Evolutionary conservation across 2,888 invertebrate species (phyloP), one percentile per base, ranked within the genome.

Genomic region (Lasius platythorax): DNA sequence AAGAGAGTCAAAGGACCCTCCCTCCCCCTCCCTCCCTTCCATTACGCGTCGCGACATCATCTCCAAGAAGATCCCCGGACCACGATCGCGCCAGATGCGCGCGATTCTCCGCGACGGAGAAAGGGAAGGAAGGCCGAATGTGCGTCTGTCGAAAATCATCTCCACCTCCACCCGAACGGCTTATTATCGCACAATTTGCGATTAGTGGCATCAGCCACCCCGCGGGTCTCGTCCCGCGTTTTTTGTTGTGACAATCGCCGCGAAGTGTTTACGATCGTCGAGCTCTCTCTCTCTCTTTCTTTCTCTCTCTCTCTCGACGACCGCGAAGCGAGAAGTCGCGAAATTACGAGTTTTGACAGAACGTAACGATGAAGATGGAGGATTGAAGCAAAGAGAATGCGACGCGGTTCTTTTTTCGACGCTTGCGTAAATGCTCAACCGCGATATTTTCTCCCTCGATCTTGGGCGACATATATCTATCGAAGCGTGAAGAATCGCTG

Each of bases 181-280:
- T 83, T 79, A 83, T 68, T 67, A 33, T 70, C 56, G 61, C 30
- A 50, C 68, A 83, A 86, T 79, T 83, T 78, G 73, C 84, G 85
- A 88, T 81, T 70, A 56, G 63, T 46, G 43, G 30, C 18, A 6
- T 50, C 23, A 18, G 9, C 40, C 18, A 15, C 40, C 23, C n/a
- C 43, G 82, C 33, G 30, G 30, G 18, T 28, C 23, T 23, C 46
- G 30, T 58, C 66, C 43, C 68, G 74, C 3, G 3, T 37, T 37
- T 82, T 87, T 50, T 50, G 82, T 88, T 84, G 74, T 86, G 86
- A 88, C 88, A 83, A 50, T 40, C 61, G 76, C 74, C 70, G 68
- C 58, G 43, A 8, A 50, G 83, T 37, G 33, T 88, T 88, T 88
- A 88, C 82, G 86, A 84, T 84, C 76, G 75, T 37, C 30, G 78